Conservation (phyloP, 1,140 invertebrate genomes). For the Saccostrea cuccullata region DNA sequence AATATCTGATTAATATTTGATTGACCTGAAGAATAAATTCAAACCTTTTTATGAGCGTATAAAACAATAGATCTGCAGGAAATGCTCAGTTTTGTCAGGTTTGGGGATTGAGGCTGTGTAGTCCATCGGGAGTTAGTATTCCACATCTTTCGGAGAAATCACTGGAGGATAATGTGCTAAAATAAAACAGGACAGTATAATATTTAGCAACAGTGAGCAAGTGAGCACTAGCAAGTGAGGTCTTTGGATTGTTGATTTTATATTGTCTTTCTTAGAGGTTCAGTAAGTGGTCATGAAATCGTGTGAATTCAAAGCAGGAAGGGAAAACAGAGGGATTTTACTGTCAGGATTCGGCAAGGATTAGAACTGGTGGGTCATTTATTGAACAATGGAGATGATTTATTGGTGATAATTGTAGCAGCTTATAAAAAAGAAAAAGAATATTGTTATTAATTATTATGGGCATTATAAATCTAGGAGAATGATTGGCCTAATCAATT, state of each 20-base stretch:
- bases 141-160: background rate
- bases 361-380: background rate
- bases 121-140: background rate
- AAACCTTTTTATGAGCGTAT: constrained; percentile 13
- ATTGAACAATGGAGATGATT: background rate
- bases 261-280: background rate
- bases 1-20: constrained; percentile 26
- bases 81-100: background rate
- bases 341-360: background rate
- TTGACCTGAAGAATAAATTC: constrained; percentile 2
- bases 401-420: background rate
- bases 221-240: background rate
- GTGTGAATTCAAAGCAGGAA: background rate
- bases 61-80: background rate
- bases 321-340: background rate
- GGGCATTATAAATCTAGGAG: background rate
- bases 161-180: background rate
- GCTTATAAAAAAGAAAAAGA: background rate
- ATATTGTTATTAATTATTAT: constrained; percentile 22
- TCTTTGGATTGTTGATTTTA: background rate
- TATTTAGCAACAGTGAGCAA: background rate
- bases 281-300: background rate
- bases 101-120: background rate
- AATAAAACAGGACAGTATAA: constrained; percentile 21
- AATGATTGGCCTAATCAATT: constrained; percentile 25